Evolutionary conservation across 1,140 invertebrate genomes (phyloP), one percentile per base, ranked within the genome.

Genomic region (Drosophila lini): DNA sequence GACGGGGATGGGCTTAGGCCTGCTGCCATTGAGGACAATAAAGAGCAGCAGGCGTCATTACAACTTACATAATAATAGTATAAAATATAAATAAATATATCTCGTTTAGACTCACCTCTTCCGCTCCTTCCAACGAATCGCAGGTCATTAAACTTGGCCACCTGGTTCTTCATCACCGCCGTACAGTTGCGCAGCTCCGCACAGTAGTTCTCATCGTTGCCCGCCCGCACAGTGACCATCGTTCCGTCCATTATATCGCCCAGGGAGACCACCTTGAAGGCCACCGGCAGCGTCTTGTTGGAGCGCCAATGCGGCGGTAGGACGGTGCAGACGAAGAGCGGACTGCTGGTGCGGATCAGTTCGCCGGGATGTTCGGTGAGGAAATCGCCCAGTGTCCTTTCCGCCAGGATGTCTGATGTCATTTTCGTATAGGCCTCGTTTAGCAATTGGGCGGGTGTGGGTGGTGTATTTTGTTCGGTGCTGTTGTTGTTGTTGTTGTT

Each of bases 81-180:
- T 22, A 13, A 44, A 44, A 22, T 44, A 22, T 7, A 13, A 13
- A 28, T 6, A 6, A 28, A 28, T 28, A 28, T 28, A 28, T 28
- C 25, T 28, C 5, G 5, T 5, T 5, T 28, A 28, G 25, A 6
- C 42, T 45, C 5, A 98, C 98, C 98, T 96, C 98, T 95, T 80
- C 98, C 98, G 91, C 97, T 98, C 86, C 98, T 94, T 55, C 98
- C 98, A 78, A 99, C 97, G 94, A 99, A 99, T 92, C 98, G 95
- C 62, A 99, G 94, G 94, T 99, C 98, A 92, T 98, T 99, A 93
- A 99, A 99, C 93, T 99, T 99, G 64, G 98, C 98, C 71, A 99
- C 96, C 93, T 98, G 97, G 93, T 98, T 98, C 93, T 99, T 99
- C 97, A 99, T 98, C 74, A 98, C 95, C 8, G 98, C 97, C 28